Percentiles rank a stretch among this genome's conserved stretches.
Conservation (phyloP, 2,113 vertebrate genomes). For the Triplophysa siluroides region DNA sequence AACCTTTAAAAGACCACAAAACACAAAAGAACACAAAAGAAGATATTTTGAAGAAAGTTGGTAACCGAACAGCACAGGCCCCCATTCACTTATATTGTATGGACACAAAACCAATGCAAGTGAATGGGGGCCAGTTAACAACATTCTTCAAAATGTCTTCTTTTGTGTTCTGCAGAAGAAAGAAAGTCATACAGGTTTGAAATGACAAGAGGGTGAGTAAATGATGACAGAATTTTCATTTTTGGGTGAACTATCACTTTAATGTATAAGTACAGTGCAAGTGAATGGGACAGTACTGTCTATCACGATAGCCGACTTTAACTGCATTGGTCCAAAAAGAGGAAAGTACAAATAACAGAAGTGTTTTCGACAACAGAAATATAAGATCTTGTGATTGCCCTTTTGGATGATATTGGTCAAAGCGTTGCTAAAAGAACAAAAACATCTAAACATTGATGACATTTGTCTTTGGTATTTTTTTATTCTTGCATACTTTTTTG, state of each 20-base stretch:
- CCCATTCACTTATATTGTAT: too few species aligned
- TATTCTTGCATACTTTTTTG: constrained; percentile 39
- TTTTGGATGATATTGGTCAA: constrained; percentile 23
- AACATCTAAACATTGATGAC: not conserved
- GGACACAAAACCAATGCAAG: not conserved
- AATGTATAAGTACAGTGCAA: constrained; percentile 7
- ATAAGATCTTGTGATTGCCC: constrained; percentile 10
- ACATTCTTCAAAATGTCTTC: too few species aligned
- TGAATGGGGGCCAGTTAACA: too few species aligned
- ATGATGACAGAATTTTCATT: too few species aligned
- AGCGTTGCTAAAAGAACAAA: constrained; percentile 2
- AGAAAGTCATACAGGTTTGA: too few species aligned
- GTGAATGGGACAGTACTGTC: not conserved
- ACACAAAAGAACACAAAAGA: too few species aligned
- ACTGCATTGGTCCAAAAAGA: constrained; percentile 25
- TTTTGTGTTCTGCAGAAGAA: too few species aligned
- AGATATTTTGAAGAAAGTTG: too few species aligned
- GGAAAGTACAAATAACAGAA: not conserved
- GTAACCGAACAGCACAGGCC: too few species aligned
- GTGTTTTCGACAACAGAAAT: not conserved
- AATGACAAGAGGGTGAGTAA: too few species aligned
- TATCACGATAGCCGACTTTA: not conserved
- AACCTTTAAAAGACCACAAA: too few species aligned
- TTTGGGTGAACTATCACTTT: too few species aligned
- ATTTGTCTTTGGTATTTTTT: constrained; percentile 52